A percentile compares a stretch with the other conserved stretches of the same genome.
phyloP scores from a whole-genome alignment of 1,140 invertebrate genomes.

The Phenacoccus solenopsis region DNA sequence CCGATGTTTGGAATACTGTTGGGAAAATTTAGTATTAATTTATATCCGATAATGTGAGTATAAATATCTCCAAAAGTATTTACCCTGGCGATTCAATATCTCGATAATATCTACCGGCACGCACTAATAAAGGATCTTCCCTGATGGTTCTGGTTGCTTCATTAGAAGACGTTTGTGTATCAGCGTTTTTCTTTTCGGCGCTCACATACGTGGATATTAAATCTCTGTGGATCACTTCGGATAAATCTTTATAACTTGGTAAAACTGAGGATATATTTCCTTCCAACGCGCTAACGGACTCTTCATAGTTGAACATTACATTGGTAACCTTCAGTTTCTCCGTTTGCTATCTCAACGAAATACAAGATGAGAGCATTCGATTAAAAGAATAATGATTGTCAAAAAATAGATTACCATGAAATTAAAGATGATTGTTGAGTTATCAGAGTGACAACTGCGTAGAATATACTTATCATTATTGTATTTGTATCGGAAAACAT shows the following conservation, averaged over 20 bases:
- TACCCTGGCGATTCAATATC: too few relatives aligned
- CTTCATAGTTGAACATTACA: conserved; percentile 33
- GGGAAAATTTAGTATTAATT: background rate
- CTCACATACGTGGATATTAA: conserved; percentile 35
- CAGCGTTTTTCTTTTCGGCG: conserved; percentile 24
- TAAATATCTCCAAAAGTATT: too few relatives aligned
- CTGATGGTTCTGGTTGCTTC: too few relatives aligned
- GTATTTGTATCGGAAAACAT: conserved; percentile 46
- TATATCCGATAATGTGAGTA: too few relatives aligned
- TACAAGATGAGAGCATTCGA: background rate
- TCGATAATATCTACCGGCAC: conserved; percentile 29
- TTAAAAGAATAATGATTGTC: background rate
- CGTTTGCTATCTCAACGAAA: conserved; percentile 33
- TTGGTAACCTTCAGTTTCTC: conserved; percentile 35
- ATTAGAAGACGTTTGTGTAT: conserved; percentile 4
- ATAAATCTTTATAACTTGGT: conserved; percentile 34
- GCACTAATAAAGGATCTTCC: conserved; percentile 29
- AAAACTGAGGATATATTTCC: conserved; percentile 36
- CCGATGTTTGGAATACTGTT: conserved; percentile 18
- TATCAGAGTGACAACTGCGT: conserved; percentile 47
- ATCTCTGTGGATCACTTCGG: conserved; percentile 35
- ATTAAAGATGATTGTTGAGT: conserved; percentile 48
- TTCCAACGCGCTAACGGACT: conserved; percentile 33
- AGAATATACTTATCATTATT: conserved; percentile 31
- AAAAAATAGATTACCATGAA: conserved; percentile 41